phyloP scores from a whole-genome alignment of 1,140 invertebrate genomes.

The Melanaphis sacchari region DNA sequence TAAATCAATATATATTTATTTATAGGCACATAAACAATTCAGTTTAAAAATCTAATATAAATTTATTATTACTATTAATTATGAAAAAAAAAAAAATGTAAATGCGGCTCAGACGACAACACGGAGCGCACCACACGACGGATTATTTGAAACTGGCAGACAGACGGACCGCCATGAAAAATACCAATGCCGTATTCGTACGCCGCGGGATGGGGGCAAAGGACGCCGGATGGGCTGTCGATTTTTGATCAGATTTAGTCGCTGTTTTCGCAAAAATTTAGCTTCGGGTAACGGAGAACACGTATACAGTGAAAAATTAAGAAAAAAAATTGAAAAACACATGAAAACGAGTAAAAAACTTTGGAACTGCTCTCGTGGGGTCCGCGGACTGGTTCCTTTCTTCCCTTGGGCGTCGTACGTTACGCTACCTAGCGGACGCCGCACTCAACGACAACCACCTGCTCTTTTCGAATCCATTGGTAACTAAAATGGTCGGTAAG shows the following conservation, averaged over 20 bases:
- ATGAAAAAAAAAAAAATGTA: slow-evolving; percentile 16
- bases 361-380: background rate
- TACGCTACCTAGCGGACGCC: slow-evolving; percentile 34
- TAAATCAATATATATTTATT: background rate
- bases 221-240: background rate
- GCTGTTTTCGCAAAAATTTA: background rate
- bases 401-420: slow-evolving; percentile 44
- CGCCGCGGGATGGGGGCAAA: slow-evolving; percentile 35
- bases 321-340: background rate
- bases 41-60: background rate
- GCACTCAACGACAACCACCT: slow-evolving; percentile 45
- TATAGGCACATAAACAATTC: background rate
- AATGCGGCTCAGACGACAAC: slow-evolving; percentile 41
- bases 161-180: slow-evolving; percentile 40
- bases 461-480: slow-evolving; percentile 44
- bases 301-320: background rate
- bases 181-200: slow-evolving; percentile 57
- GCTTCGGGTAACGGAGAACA: accelerated
- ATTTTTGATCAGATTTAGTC: background rate
- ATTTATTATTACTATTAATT: background rate
- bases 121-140: background rate
- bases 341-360: background rate
- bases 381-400: slow-evolving; percentile 54
- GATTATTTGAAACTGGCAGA: slow-evolving; percentile 47
- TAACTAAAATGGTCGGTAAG: slow-evolving; percentile 9